These are phyloP conservation scores for Enteromius argenteus DNA, from an alignment of 2,797 vertebrate genomes.

Conservation along the genomic window DNA sequence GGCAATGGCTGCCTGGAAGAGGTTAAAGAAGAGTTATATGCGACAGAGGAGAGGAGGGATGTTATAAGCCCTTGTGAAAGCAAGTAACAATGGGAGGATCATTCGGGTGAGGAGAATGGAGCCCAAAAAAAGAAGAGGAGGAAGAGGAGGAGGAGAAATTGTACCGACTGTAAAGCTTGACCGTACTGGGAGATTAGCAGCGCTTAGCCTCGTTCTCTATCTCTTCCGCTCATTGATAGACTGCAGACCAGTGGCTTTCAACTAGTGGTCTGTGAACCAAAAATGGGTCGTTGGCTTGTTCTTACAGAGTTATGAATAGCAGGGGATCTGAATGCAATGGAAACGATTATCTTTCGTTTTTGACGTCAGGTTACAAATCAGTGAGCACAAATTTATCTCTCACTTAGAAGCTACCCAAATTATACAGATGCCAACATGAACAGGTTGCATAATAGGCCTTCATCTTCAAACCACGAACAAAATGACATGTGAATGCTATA, in stretches of 20 bases:
- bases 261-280: conserved; percentile 32
- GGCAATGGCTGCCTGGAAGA: conserved; percentile 21
- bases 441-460: too few relatives aligned
- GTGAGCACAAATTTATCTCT: neutral
- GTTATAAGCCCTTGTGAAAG: conserved; percentile 22
- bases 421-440: neutral
- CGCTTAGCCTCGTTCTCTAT: conserved; percentile 23
- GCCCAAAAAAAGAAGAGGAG: neutral
- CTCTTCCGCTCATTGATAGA: conserved; percentile 33
- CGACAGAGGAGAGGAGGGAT: conserved; percentile 27
- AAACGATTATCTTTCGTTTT: neutral
- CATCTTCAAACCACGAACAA: neutral
- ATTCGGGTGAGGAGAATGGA: conserved; percentile 1
- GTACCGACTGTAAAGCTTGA: conserved; percentile 22
- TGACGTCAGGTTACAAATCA: neutral
- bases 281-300: conserved; percentile 13
- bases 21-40: conserved; percentile 34
- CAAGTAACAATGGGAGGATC: conserved; percentile 13
- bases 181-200: conserved; percentile 38
- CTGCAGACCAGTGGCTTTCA: conserved; percentile 29
- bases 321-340: neutral
- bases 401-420: neutral
- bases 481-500: neutral
- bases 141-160: conserved; percentile 18
- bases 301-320: neutral